A percentile compares a stretch with the other conserved stretches of the same genome.
These are phyloP conservation scores for Seira sanloemensis DNA, from an alignment of 2,888 invertebrate genomes.

Conservation along the genomic window DNA sequence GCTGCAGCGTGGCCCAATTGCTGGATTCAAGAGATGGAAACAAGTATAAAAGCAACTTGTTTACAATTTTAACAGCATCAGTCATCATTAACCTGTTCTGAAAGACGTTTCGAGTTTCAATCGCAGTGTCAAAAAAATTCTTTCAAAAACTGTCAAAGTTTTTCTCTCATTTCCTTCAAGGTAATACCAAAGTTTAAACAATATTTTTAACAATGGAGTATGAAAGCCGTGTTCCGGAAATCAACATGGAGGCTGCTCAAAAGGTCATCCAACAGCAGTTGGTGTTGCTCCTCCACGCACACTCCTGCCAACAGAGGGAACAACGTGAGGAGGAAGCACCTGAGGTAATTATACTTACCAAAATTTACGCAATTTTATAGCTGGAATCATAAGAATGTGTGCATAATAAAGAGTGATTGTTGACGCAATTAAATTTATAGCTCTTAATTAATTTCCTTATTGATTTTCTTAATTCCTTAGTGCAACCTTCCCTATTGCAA, in stretches of 20 bases:
- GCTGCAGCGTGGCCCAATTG: not conserved
- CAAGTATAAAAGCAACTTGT: conserved; percentile 43
- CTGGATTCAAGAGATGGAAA: conserved; percentile 10
- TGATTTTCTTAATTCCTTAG: conserved; percentile 37
- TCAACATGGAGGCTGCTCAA: conserved; percentile 49
- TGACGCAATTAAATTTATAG: conserved; percentile 1
- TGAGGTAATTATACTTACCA: conserved; percentile 22
- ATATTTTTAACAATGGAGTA: conserved; percentile 34
- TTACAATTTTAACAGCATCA: conserved; percentile 7
- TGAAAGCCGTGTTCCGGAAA: conserved; percentile 38
- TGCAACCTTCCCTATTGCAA: conserved; percentile 52
- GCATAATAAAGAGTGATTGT: not conserved
- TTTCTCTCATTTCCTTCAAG: not conserved
- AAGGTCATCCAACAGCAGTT: conserved; percentile 53
- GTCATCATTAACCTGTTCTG: conserved; percentile 30
- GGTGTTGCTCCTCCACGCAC: conserved; percentile 50
- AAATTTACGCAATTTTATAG: not conserved
- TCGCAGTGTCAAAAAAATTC: too few relatives aligned
- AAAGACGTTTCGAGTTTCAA: not conserved
- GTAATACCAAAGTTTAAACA: not conserved
- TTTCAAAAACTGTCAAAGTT: conserved; percentile 6
- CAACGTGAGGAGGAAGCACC: not conserved
- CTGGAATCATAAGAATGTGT: not conserved
- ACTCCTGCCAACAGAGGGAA: conserved; percentile 47
- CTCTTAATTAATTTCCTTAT: not conserved